Conservation (phyloP, 2,888 invertebrate species). For the Calameuta pallipes region DNA sequence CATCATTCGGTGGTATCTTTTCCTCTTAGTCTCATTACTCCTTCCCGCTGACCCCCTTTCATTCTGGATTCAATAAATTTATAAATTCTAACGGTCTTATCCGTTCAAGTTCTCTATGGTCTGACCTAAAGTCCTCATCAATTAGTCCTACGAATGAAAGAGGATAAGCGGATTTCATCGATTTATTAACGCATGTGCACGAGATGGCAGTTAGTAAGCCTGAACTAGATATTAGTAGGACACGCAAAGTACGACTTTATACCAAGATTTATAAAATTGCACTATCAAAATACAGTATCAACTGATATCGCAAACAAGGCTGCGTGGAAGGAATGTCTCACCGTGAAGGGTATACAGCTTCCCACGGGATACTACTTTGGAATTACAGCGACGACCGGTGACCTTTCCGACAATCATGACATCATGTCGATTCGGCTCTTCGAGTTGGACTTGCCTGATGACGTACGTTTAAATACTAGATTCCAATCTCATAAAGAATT, state of each 20-base stretch:
- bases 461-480: conserved; percentile 63
- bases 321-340: conserved; percentile 94
- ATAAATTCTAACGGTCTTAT: too few relatives aligned
- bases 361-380: conserved; percentile 98
- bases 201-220: too few relatives aligned
- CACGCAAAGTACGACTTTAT: too few relatives aligned
- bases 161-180: too few relatives aligned
- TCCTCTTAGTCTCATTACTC: conserved; percentile 1
- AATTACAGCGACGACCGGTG: conserved; percentile 95
- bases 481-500: neutral
- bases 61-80: neutral
- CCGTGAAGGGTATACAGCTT: conserved; percentile 87
- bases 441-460: conserved; percentile 85
- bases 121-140: too few relatives aligned
- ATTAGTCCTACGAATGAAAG: too few relatives aligned
- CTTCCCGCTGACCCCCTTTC: conserved; percentile 11
- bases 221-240: too few relatives aligned
- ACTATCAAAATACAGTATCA: conserved; percentile 73
- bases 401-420: conserved; percentile 97
- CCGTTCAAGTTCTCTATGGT: too few relatives aligned
- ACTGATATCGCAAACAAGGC: conserved; percentile 92
- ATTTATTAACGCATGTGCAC: too few relatives aligned
- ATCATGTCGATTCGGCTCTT: conserved; percentile 91
- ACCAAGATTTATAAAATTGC: too few relatives aligned
- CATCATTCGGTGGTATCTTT: conserved; percentile 14